Percentiles rank a stretch among this genome's conserved stretches.
Evolutionary conservation across 2,113 vertebrate genomes (phyloP).

Genomic region (Chloroceryle aenea): DNA sequence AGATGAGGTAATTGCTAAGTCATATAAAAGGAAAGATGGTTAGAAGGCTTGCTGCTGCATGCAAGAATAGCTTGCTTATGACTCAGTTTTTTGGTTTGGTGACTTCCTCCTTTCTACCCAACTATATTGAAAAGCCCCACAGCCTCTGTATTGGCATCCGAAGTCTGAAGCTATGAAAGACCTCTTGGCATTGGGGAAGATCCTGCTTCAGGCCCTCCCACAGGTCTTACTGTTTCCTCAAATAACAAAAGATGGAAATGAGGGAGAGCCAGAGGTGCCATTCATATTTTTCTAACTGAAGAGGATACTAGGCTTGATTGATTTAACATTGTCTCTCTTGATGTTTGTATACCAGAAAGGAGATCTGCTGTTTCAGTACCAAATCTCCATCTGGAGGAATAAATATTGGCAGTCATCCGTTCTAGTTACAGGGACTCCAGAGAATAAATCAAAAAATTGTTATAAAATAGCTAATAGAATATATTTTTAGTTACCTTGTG

Average conservation of each 20-base stretch:
- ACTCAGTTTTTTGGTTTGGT: background rate
- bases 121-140: background rate
- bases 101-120: background rate
- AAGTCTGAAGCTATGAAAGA: background rate
- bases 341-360: background rate
- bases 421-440: background rate
- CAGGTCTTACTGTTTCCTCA: background rate
- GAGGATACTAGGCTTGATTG: background rate
- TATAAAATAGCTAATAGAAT: background rate
- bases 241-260: background rate
- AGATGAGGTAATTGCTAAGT: background rate
- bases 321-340: background rate
- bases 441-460: background rate
- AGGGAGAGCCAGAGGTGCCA: background rate
- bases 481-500: background rate
- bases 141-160: background rate
- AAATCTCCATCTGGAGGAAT: background rate
- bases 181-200: background rate
- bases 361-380: background rate
- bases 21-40: background rate
- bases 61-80: background rate
- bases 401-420: background rate
- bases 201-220: background rate
- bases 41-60: background rate
- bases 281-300: background rate